Percentiles rank a stretch among this genome's conserved stretches.
Evolutionary conservation across 2,888 invertebrate species (phyloP).

Genomic region (Diplolepis rosae): DNA sequence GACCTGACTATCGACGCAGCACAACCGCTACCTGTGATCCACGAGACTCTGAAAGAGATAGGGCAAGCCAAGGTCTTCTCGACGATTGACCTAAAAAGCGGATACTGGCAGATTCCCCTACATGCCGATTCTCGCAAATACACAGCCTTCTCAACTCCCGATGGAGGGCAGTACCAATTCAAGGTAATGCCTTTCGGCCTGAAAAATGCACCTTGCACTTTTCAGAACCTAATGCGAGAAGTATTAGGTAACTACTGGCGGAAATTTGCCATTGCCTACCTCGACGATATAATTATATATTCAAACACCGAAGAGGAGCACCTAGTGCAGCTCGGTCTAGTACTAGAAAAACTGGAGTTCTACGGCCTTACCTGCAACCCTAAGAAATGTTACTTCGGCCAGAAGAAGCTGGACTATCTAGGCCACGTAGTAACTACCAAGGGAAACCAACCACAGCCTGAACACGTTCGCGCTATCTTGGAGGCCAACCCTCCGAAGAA

Average conservation of each 20-base stretch:
- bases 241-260: constrained; percentile 46
- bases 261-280: constrained; percentile 31
- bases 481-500: neutral
- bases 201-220: constrained; percentile 7
- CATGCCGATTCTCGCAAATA: neutral
- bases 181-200: constrained; percentile 52
- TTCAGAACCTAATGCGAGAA: constrained; percentile 41
- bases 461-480: neutral
- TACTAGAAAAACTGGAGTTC: neutral
- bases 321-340: neutral
- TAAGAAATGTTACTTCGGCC: constrained; percentile 10
- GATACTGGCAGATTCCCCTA: neutral
- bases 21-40: too few species aligned
- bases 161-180: constrained; percentile 56
- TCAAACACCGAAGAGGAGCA: neutral
- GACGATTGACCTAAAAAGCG: neutral
- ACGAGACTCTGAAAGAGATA: too few species aligned
- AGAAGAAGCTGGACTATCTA: neutral
- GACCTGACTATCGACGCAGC: too few species aligned
- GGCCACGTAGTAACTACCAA: neutral
- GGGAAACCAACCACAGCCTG: neutral
- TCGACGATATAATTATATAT: constrained; percentile 26
- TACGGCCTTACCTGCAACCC: constrained; percentile 30
- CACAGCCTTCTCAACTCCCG: neutral
- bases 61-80: neutral